Evolutionary conservation across 2,888 invertebrate species (phyloP).

Genomic region (Podabrus alpinus): DNA sequence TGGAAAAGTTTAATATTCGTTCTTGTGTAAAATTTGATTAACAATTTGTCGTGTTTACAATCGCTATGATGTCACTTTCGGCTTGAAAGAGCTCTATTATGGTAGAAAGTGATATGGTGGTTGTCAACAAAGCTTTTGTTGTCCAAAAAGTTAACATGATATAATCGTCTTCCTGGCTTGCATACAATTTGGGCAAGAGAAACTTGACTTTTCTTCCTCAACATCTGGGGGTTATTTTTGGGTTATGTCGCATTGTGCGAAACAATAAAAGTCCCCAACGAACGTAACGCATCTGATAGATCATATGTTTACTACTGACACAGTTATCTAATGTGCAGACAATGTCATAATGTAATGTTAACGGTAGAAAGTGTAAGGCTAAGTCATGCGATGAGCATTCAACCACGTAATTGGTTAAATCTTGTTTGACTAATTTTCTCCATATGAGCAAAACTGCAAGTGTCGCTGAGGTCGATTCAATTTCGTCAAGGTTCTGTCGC

Average conservation of each 20-base stretch:
- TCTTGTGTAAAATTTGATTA: background rate
- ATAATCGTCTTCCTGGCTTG: background rate
- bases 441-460: background rate
- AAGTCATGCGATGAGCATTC: constrained; percentile 7
- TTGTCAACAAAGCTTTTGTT: no score
- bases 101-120: background rate
- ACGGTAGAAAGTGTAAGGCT: background rate
- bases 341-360: constrained; percentile 1
- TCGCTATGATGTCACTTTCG: background rate
- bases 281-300: background rate
- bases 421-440: background rate
- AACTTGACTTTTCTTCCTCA: background rate
- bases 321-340: constrained; percentile 1
- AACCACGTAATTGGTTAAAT: constrained; percentile 5
- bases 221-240: background rate
- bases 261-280: background rate
- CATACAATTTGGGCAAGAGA: background rate
- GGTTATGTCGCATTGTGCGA: background rate
- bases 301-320: background rate
- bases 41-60: background rate
- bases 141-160: no score
- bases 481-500: background rate
- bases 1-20: background rate
- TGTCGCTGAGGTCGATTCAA: background rate
- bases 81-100: background rate